These are phyloP conservation scores for Dolomedes plantarius DNA, from an alignment of 2,888 invertebrate genomes.

Conservation along the genomic window DNA sequence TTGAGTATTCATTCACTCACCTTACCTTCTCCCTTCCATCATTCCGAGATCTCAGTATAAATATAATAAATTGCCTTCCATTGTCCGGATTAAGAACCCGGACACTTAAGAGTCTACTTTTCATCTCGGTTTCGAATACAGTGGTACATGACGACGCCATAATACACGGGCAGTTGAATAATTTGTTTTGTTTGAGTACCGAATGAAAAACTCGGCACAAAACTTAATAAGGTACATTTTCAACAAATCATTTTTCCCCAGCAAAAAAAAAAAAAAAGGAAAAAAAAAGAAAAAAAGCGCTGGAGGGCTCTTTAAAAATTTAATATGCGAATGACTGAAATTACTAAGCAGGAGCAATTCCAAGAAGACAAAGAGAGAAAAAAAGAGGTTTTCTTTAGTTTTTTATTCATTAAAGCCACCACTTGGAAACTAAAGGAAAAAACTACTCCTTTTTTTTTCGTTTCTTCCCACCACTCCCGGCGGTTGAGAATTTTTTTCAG, in stretches of 20 bases:
- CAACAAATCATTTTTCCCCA: slow-evolving; percentile 67
- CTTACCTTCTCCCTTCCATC: too few relatives aligned
- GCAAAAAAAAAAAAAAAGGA: too few relatives aligned
- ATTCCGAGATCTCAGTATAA: neutral
- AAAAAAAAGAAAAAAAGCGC: slow-evolving; percentile 27
- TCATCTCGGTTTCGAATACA: slow-evolving; percentile 65
- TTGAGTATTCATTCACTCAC: neutral
- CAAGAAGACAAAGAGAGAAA: slow-evolving; percentile 53
- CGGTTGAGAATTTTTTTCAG: slow-evolving; percentile 51
- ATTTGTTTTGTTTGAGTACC: slow-evolving; percentile 70
- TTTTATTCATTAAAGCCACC: slow-evolving; percentile 71
- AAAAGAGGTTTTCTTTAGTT: slow-evolving; percentile 62
- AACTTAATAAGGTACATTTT: slow-evolving; percentile 72
- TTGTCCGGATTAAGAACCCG: slow-evolving; percentile 52
- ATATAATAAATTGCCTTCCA: neutral
- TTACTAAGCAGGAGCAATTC: slow-evolving; percentile 65
- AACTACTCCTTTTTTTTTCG: slow-evolving; percentile 36
- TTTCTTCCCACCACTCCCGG: slow-evolving; percentile 48
- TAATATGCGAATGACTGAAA: slow-evolving; percentile 72
- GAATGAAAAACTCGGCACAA: slow-evolving; percentile 68
- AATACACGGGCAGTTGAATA: slow-evolving; percentile 67
- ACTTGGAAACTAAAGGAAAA: slow-evolving; percentile 59
- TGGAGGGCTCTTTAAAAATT: slow-evolving; percentile 71
- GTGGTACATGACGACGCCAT: slow-evolving; percentile 53
- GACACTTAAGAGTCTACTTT: slow-evolving; percentile 54